Conservation (phyloP, 2,888 invertebrate species). For the Selenia dentaria region DNA sequence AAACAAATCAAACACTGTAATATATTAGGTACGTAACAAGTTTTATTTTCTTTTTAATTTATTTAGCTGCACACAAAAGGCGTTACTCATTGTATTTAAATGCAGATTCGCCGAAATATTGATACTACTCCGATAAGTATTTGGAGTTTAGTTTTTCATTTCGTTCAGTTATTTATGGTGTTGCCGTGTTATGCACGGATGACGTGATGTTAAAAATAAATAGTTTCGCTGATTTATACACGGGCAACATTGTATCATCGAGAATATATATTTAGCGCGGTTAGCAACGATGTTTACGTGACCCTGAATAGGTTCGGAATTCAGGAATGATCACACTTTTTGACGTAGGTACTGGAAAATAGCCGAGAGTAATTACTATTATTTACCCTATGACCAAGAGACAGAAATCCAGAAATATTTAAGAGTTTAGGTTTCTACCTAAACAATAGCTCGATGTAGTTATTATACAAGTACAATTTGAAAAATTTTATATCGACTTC, state of each 20-base stretch:
- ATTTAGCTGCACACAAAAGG: background rate
- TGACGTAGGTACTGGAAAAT: too few relatives aligned
- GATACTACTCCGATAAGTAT: conserved; percentile 3
- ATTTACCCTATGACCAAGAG: too few relatives aligned
- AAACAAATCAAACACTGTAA: background rate
- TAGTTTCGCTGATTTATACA: conserved; percentile 24
- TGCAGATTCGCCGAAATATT: conserved; percentile 14
- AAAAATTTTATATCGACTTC: too few relatives aligned
- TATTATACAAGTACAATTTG: too few relatives aligned
- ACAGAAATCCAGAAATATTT: too few relatives aligned
- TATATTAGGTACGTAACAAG: background rate
- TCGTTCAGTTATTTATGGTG: conserved; percentile 17
- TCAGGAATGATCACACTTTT: conserved; percentile 1
- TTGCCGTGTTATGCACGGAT: conserved; percentile 23
- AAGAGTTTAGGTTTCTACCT: too few relatives aligned
- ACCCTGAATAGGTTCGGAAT: conserved; percentile 18
- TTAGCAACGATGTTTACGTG: conserved; percentile 26
- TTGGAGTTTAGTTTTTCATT: conserved; percentile 8
- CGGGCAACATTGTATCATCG: conserved; percentile 25
- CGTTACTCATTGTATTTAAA: conserved; percentile 10
- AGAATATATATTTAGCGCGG: conserved; percentile 25
- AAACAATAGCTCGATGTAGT: too few relatives aligned
- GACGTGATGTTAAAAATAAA: conserved; percentile 29
- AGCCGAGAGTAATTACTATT: too few relatives aligned
- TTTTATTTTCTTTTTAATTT: background rate